Base-by-base conservation (phyloP, 2,888 invertebrate genomes). In the Neoitamus cyanurus region DNA sequence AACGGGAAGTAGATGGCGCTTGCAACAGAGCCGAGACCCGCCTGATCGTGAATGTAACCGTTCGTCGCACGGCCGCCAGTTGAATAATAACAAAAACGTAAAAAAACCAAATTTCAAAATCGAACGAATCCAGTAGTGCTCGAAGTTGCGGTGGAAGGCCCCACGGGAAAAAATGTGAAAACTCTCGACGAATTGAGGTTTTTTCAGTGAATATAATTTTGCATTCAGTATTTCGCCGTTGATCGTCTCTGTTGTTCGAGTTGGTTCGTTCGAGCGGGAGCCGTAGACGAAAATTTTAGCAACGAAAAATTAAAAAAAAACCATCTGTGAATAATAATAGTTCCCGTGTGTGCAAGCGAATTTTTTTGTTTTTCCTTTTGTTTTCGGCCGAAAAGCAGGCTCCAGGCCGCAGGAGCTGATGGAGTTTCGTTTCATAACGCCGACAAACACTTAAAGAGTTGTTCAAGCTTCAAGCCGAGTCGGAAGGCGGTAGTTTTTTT, bases 1-100 rank as follows among this genome's bases (percentile, higher is more conserved):
- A 69, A 82, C 82, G 82, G 82, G 69, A 82, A 82, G 82, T 82
- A 82, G 82, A 82, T 82, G 82, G 82, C 82, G 82, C 69, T 82
- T 82, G 15, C n/a, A 11, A 69, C 37, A 28, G 11, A 37, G 68
- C 58, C 25, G 58, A 58, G 25, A 25, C 31, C 37, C 82, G 69
- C 36, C 69, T 82, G 25, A 69, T 82, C 69, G 69, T 69, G 37
- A 82, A 46, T 3, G 58, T 58, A 58, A 25, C 9, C 58, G 58
- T 58, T 58, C 58, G 58, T 9, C 25, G 20, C 58, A 20, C 9
- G 20, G 20, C 6, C 58, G 58, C 25, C 58, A 58, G 58, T 58
- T 58, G 15, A 20, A 25, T 7, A 1, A 73, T 37, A 73, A 73
- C 1, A 72, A 13, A 28, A 77, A 42, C 2, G 11, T 5, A 77